phyloP scores from a whole-genome alignment of 2,888 invertebrate genomes.

The Escarpia spicata region DNA sequence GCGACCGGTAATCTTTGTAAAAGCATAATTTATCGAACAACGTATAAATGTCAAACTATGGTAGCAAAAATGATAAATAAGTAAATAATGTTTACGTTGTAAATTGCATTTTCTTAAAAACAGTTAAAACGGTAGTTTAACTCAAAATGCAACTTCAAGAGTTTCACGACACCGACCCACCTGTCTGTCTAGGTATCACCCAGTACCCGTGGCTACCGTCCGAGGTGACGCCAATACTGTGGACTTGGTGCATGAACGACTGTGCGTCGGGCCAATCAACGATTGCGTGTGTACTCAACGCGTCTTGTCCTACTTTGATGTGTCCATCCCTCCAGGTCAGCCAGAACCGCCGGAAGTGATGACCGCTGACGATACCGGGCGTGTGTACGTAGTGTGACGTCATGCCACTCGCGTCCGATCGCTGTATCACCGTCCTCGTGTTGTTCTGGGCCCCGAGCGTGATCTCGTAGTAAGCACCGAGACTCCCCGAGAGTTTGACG shows the following conservation, averaged over 20 bases:
- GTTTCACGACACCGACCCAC: background rate
- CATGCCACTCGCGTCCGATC: background rate
- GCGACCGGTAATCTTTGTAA: too few species aligned
- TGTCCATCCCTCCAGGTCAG: background rate
- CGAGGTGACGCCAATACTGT: background rate
- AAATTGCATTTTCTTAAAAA: too few species aligned
- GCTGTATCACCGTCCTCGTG: background rate
- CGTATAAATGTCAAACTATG: too few species aligned
- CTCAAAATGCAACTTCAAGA: too few species aligned
- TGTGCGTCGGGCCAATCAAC: background rate
- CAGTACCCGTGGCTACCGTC: constrained; percentile 9
- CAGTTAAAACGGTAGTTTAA: too few species aligned
- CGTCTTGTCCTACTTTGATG: background rate
- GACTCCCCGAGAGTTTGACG: constrained; percentile 16
- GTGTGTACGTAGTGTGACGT: background rate
- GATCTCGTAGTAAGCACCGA: background rate
- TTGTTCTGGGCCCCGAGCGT: background rate
- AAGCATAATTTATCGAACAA: too few species aligned
- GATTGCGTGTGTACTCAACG: background rate
- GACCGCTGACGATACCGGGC: background rate
- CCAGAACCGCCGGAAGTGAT: background rate
- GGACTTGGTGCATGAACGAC: background rate
- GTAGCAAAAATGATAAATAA: too few species aligned
- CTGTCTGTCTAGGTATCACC: background rate
- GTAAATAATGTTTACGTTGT: too few species aligned